Evolutionary conservation across 2,888 invertebrate species (phyloP).

Genomic region (Andrena minutula): DNA sequence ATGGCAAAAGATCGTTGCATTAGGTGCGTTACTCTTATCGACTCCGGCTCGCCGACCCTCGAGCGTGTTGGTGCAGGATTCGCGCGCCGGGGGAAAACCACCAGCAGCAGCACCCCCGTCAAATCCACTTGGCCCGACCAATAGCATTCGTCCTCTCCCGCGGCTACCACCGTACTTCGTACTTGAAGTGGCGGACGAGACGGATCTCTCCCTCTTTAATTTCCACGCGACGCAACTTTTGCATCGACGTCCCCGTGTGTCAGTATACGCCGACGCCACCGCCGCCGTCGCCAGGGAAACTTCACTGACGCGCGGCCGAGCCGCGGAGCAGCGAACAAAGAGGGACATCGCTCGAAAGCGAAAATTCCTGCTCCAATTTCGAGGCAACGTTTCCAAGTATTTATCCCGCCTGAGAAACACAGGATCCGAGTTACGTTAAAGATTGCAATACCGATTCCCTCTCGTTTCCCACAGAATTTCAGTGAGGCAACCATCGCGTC

Average conservation of each 20-base stretch:
- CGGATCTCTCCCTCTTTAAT: constrained; percentile 71
- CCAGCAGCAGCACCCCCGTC: constrained; percentile 46
- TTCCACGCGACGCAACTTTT: constrained; percentile 68
- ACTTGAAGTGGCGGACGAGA: constrained; percentile 71
- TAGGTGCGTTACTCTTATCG: constrained; percentile 68
- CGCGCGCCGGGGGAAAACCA: constrained; percentile 55
- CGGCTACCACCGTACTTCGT: constrained; percentile 59
- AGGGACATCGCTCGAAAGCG: constrained; percentile 27
- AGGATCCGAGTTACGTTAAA: background rate
- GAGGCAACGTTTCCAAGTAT: background rate
- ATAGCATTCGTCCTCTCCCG: constrained; percentile 67
- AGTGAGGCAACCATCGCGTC: constrained; percentile 15
- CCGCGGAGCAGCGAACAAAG: constrained; percentile 42
- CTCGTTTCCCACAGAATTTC: background rate
- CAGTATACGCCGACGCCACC: constrained; percentile 50
- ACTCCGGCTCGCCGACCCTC: constrained; percentile 57
- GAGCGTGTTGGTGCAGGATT: constrained; percentile 60
- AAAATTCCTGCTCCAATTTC: constrained; percentile 46
- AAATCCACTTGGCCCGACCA: constrained; percentile 67
- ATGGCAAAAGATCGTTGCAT: constrained; percentile 53
- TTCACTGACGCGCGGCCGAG: constrained; percentile 49
- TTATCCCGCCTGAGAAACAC: background rate
- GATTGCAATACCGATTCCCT: background rate
- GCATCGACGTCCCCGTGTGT: constrained; percentile 64
- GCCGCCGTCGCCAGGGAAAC: constrained; percentile 62